These are phyloP conservation scores for Cercopithecus mona DNA, from an alignment of 2,113 vertebrate species.

Conservation along the genomic window DNA sequence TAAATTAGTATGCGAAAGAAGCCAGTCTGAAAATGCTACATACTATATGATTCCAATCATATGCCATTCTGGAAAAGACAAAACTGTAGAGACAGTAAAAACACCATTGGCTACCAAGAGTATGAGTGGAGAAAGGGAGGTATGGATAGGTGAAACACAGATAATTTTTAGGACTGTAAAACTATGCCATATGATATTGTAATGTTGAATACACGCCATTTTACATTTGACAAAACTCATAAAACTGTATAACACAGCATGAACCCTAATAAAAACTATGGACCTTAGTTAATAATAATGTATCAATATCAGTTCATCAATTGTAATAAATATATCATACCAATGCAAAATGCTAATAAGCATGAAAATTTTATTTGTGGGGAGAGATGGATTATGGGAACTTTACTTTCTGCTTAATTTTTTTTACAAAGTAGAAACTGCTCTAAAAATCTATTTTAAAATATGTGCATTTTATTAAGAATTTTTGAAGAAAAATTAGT, in stretches of 20 bases:
- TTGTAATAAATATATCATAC: not conserved
- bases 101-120: not conserved
- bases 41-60: not conserved
- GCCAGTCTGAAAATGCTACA: not conserved
- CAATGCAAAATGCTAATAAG: not conserved
- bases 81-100: not conserved
- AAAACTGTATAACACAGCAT: not conserved
- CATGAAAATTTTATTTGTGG: not conserved
- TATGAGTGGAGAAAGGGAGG: not conserved
- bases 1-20: not conserved
- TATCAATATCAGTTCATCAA: not conserved
- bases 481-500: not conserved
- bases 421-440: not conserved
- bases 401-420: not conserved
- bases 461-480: not conserved
- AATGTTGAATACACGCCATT: not conserved
- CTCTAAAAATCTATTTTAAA: not conserved
- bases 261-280: not conserved
- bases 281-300: not conserved
- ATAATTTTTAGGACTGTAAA: not conserved
- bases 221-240: not conserved
- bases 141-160: not conserved
- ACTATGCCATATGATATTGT: not conserved
- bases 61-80: not conserved
- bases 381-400: not conserved